These are phyloP conservation scores for Bombus picipes DNA, from an alignment of 1,140 invertebrate genomes.

Conservation along the genomic window DNA sequence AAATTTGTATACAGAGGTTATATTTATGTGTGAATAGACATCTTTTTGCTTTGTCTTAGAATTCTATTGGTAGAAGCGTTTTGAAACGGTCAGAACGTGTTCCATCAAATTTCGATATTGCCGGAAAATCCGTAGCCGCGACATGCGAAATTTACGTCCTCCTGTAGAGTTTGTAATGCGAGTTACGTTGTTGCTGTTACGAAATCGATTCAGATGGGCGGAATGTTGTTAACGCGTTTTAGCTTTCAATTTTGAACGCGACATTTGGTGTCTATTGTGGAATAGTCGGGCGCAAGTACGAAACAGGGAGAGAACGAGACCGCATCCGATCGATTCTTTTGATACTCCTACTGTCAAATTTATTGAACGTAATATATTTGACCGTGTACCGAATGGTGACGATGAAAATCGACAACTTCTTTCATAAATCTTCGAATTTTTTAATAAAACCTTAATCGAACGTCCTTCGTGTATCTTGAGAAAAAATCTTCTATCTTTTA, in stretches of 20 bases:
- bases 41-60: not conserved
- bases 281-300: constrained; percentile 34
- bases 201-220: constrained; percentile 50
- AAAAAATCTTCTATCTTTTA: not conserved
- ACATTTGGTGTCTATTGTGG: constrained; percentile 57
- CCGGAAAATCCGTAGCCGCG: constrained; percentile 10
- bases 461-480: too few species aligned
- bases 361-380: constrained; percentile 42
- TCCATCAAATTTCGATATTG: constrained; percentile 25
- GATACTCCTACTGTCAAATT: constrained; percentile 37
- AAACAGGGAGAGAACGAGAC: not conserved
- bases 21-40: not conserved
- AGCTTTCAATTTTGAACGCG: constrained; percentile 55
- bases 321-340: constrained; percentile 40
- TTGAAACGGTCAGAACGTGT: not conserved
- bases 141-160: constrained; percentile 40
- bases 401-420: not conserved
- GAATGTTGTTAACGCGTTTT: constrained; percentile 57
- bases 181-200: constrained; percentile 35
- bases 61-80: not conserved
- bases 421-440: not conserved
- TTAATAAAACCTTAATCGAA: not conserved
- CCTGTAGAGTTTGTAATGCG: constrained; percentile 41
- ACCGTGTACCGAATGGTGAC: not conserved
- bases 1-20: not conserved